Evolutionary conservation across 1,140 invertebrate species (phyloP).

Genomic region (Nylanderia fulva): DNA sequence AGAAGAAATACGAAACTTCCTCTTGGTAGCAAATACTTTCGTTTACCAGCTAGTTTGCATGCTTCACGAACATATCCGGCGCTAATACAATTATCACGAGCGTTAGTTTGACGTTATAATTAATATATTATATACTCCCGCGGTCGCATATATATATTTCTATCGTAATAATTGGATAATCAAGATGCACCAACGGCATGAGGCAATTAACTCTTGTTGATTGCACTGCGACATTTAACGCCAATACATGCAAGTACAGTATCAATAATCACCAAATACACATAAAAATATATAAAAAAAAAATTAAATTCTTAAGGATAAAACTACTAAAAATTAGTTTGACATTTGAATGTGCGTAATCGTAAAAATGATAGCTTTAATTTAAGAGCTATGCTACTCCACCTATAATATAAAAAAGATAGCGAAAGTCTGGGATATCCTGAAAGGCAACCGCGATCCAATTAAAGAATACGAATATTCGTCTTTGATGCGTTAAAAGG

Average conservation of each 20-base stretch:
- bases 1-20: not conserved
- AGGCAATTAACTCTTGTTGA: conserved; percentile 39
- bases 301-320: too few species aligned
- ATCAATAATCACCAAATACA: not conserved
- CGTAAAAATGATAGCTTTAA: too few species aligned
- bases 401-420: too few species aligned
- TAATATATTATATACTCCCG: conserved; percentile 37
- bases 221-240: conserved; percentile 34
- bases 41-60: not conserved
- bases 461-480: conserved; percentile 30
- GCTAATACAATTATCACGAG: conserved; percentile 33
- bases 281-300: too few species aligned
- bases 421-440: not conserved
- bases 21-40: not conserved
- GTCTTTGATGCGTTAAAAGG: conserved; percentile 15
- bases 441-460: not conserved
- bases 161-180: conserved; percentile 43
- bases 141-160: conserved; percentile 21
- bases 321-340: too few species aligned
- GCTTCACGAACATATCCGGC: not conserved
- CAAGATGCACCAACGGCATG: conserved; percentile 39
- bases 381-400: too few species aligned
- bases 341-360: too few species aligned
- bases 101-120: conserved; percentile 21
- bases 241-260: conserved; percentile 7